A percentile compares a stretch with the other conserved stretches of the same genome.
phyloP scores from a whole-genome alignment of 1,140 invertebrate genomes.

The Nymphalis io region DNA sequence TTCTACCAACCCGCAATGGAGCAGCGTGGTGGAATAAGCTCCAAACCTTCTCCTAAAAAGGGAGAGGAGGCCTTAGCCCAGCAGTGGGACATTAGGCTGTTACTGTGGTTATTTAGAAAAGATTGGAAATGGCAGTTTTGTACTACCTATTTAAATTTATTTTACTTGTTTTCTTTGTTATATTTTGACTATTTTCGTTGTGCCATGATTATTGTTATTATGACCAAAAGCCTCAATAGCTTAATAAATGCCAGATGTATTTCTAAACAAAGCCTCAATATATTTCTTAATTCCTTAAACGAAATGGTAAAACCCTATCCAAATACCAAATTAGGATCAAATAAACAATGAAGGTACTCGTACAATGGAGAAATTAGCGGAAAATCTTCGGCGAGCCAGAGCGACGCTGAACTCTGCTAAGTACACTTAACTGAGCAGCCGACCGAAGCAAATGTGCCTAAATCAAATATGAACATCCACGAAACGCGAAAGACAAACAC shows the following conservation, averaged over 20 bases:
- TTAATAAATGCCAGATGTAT: background rate
- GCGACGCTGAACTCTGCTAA: constrained; percentile 35
- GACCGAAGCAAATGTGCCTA: constrained; percentile 45
- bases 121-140: no score
- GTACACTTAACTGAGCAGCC: constrained; percentile 36
- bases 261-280: constrained; percentile 11
- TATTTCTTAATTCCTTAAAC: constrained; percentile 24
- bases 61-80: no score
- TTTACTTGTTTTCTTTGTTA: background rate
- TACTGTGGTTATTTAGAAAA: no score
- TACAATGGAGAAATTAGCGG: constrained; percentile 38
- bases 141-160: background rate
- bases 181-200: background rate
- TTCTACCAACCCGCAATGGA: no score
- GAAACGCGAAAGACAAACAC: constrained; percentile 64
- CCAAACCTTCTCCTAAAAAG: no score
- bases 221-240: background rate
- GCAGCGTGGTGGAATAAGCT: no score
- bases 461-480: constrained; percentile 65
- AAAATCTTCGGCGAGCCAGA: constrained; percentile 42
- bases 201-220: background rate
- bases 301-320: constrained; percentile 25
- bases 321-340: constrained; percentile 31
- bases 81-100: no score
- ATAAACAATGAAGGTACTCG: constrained; percentile 41